Evolutionary conservation across 2,888 invertebrate genomes (phyloP).

Genomic region (Tridacna crocea): DNA sequence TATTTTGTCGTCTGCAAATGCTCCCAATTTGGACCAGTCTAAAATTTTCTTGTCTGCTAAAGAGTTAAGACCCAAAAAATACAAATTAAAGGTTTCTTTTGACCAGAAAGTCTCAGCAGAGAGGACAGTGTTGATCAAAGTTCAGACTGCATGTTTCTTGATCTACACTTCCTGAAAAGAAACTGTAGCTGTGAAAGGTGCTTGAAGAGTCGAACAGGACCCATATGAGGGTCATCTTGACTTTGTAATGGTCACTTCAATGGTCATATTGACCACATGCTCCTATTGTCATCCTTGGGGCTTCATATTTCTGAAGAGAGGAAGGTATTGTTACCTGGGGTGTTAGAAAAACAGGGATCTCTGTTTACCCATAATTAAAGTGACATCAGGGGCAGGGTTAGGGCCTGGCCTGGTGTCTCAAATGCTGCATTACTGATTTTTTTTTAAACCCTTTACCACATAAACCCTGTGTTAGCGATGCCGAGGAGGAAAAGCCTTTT

Average conservation of each 20-base stretch:
- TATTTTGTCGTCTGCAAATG: too few species aligned
- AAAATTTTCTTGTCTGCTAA: too few species aligned
- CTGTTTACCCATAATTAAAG: slow-evolving; percentile 26
- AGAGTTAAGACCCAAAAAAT: too few species aligned
- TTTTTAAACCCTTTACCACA: not conserved
- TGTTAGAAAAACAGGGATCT: slow-evolving; percentile 31
- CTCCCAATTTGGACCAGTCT: too few species aligned
- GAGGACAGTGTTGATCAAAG: too few species aligned
- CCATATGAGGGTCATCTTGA: slow-evolving; percentile 24
- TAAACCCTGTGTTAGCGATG: too few species aligned
- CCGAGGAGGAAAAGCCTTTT: too few species aligned
- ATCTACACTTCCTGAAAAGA: too few species aligned
- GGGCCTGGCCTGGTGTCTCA: not conserved
- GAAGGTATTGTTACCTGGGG: slow-evolving; percentile 44
- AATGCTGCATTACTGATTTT: not conserved
- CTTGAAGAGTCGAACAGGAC: slow-evolving; percentile 1
- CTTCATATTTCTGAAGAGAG: slow-evolving; percentile 5
- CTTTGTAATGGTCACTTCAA: slow-evolving; percentile 26
- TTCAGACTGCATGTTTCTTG: too few species aligned
- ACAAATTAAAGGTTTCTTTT: too few species aligned
- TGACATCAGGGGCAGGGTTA: not conserved
- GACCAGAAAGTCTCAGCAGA: too few species aligned
- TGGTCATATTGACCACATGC: slow-evolving; percentile 31
- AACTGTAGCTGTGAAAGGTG: too few species aligned
- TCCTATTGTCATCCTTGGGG: slow-evolving; percentile 30